Base-by-base conservation (phyloP, 2,888 invertebrate species). In the Agapetus fuscipes region DNA sequence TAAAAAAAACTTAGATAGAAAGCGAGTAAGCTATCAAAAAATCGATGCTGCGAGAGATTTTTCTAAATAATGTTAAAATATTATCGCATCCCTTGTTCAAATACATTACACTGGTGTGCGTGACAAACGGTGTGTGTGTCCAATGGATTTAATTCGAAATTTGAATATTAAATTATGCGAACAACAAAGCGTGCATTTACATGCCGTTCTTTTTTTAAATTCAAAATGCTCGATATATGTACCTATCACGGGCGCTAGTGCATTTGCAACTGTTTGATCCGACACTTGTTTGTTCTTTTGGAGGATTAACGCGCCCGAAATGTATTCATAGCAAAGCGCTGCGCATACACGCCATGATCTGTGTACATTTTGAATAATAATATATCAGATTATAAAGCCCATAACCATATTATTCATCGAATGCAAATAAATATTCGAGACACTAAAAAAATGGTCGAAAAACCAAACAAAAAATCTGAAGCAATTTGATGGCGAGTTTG, bases 111-210 rank as follows among this genome's bases (percentile, higher is more conserved):
- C n/a, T n/a, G n/a, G n/a, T n/a, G n/a, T n/a, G n/a, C n/a, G n/a
- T n/a, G n/a, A n/a, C n/a, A n/a, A n/a, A n/a, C 12, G 24, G 30
- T 12, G 30, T 41, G 36, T 41, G 24, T 41, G 41, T 36, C 31
- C 30, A 36, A 31, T 32, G 41, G 41, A 36, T 41, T 37, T 32
- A 36, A 37, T 30, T 36, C 20, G 3, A 24, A 32, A 41, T 41
- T 41, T 41, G 36, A 41, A 41, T 41, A 41, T 41, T 41, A 41
- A 41, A 41, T 41, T 41, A 41, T 41, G 32, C 41, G 36, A 41
- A 32, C 32, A 36, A 41, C 41, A 41, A 29, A 32, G 41, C 41
- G 30, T 36, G 33, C 26, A 41, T 41, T 41, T 41, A 41, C 41
- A 41, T 41, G 27, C 28, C 25, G 30, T 13, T 28, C n/a, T n/a